Evolutionary conservation across 2,888 invertebrate genomes (phyloP), one percentile per base, ranked within the genome.

Genomic region (Heliconius aoede): DNA sequence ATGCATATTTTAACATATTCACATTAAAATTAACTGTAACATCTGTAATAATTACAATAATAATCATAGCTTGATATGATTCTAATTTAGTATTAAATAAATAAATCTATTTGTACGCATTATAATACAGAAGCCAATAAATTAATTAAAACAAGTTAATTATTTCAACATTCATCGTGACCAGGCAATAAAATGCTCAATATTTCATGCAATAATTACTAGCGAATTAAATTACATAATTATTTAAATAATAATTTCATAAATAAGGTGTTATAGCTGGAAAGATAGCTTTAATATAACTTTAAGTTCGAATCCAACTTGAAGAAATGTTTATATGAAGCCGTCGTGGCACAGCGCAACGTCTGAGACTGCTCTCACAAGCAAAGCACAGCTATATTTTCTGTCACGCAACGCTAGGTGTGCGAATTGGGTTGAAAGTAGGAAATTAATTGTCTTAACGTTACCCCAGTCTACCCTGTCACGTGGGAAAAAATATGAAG

Each of bases 121-220:
- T 62, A 65, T 36, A 65, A 65, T 36, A 65, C 65, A 51, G 28
- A 21, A 68, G 21, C 28, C 21, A 28, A 58, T 32, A 69, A 36
- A 72, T 62, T 61, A 58, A 60, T 65, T 71, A 73, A 15, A 51
- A 30, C n/a, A 26, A 71, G 58, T 71, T 7, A 46, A 55, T 76
- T 72, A 18, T 72, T 72, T 13, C 30, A 51, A 62, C 24, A 65
- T 65, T 18, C 30, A 55, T 58, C 13, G n/a, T n/a, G 18, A 68
- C 18, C 26, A 28, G 15, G 24, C 36, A 13, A 36, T 36, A 36
- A 7, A 65, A 65, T 65, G 32, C 36, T 65, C 5, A 65, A 21
- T 65, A 65, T 36, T 65, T 21, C 5, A 24, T 65, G 4, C n/a
- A 7, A 24, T 26, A 15, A 68, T 13, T 18, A 71, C 58, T 58